Evolutionary conservation across 2,113 vertebrate species (phyloP), one percentile per base, ranked within the genome.

Genomic region (Ammodytes marinus): DNA sequence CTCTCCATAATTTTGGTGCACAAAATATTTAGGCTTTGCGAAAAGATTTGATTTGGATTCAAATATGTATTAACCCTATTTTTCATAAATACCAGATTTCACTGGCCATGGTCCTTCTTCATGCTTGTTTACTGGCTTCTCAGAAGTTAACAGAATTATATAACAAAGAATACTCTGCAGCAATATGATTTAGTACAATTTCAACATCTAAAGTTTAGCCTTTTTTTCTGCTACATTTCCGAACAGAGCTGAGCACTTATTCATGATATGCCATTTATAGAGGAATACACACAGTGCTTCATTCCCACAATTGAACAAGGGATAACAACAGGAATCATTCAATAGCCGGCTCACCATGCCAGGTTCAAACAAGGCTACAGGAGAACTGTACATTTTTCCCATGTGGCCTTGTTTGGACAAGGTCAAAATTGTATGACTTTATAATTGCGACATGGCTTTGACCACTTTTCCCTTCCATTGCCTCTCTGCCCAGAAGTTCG

Each of bases 401-500:
- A 6, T 58, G 43, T 63, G 10, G 10, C 4, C 12, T 54, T 70
- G 13, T 69, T 82, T 73, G 3, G 14, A 69, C 39, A 78, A 40
- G 45, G 53, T 60, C 19, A 74, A 8, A 77, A 14, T 15, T 8
- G 5, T 52, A 12, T 64, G n/a, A 53, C 17, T 77, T 37, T 35
- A 10, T 37, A 11, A 13, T 66, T 43, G 6, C 37, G 65, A 40
- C 3, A 39, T 15, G 14, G 5, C 11, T 54, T 35, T n/a, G 54
- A 60, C 37, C 0, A 0, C 15, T 65, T 74, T 63, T 57, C 9
- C 49, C 58, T 59, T 72, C 58, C 45, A 57, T 42, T 46, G 3
- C 37, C 12, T 52, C 13, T 42, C 12, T n/a, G 19, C 13, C 27
- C n/a, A 50, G 4, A 45, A 19, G 39, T 15, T 6, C 46, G 19